Evolutionary conservation across 2,113 vertebrate species (phyloP).

Genomic region (Progne subis): DNA sequence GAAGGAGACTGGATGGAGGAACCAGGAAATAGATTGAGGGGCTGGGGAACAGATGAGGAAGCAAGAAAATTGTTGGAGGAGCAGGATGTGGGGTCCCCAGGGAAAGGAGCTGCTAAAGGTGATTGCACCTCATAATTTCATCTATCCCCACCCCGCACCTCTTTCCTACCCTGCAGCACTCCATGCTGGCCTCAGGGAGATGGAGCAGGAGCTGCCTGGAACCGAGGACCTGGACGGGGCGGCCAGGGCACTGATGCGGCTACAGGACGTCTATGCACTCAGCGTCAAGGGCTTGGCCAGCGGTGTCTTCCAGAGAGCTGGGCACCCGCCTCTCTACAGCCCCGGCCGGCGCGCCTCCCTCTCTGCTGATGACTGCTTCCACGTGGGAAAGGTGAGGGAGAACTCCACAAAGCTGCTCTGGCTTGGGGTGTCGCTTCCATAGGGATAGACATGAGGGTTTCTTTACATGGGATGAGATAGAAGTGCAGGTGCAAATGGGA

Average conservation of each 20-base stretch:
- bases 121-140: neutral
- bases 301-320: slow-evolving; percentile 80
- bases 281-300: slow-evolving; percentile 80
- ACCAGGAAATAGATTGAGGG: rapidly evolving
- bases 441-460: neutral
- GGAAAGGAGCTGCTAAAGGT: rapidly evolving
- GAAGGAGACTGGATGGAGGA: neutral
- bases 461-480: neutral
- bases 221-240: slow-evolving; percentile 88
- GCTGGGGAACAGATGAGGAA: rapidly evolving
- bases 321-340: slow-evolving; percentile 68
- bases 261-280: slow-evolving; percentile 91
- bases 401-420: neutral
- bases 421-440: rapidly evolving
- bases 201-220: slow-evolving; percentile 81
- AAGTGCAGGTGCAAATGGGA: neutral
- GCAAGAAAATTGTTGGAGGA: neutral
- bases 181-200: slow-evolving; percentile 76
- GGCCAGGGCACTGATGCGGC: slow-evolving; percentile 85
- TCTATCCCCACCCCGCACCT: rapidly evolving
- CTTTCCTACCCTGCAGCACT: slow-evolving; percentile 70
- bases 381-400: slow-evolving; percentile 86
- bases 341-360: slow-evolving; percentile 74
- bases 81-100: neutral
- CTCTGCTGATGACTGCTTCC: slow-evolving; percentile 91